Base-by-base conservation (phyloP, 2,797 vertebrate genomes). In the Choloepus didactylus region DNA sequence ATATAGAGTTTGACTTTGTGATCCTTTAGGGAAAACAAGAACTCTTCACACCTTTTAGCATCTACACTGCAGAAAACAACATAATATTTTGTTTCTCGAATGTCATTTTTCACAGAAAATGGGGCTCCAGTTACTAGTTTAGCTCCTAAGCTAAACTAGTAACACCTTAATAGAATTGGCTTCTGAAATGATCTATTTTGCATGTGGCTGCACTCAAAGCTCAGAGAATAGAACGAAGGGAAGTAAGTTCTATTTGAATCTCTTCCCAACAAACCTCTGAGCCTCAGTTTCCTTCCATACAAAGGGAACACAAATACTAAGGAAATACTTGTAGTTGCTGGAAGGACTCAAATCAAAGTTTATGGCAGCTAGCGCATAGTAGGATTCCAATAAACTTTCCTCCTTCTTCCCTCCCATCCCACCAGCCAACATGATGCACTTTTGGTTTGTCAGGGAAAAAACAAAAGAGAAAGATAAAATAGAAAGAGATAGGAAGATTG, bases 11-110 rank as follows among this genome's bases (percentile, higher is more conserved):
- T 96, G 93, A 92, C 89, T 97, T 93, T 44, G 89, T 88, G 92
- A 97, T 93, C 90, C 92, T 95, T 89, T 31, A 41, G 92, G 94
- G 77, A 95, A 94, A 86, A 93, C 51, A 76, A 95, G 94, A 92
- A 79, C 67, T 94, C 87, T 86, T 97, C 95, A 96, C 85, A 95
- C 87, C 35, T 95, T 90, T 92, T 75, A 94, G 64, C 23, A 93
- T 67, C 92, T 77, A 76, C 64, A n/a, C 44, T 82, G 69, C 79
- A 90, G 44, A 76, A 89, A 93, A 90, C 54, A 95, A 82, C 73
- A 83, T 21, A 95, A 75, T 76, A 93, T 62, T 72, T 54, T 56
- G 4, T 51, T 29, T 73, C 87, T 87, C 46, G 11, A 62, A 83
- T 31, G 85, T 81, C 2, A 0, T 64, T 93, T 90, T 85, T 69